phyloP scores from a whole-genome alignment of 2,888 invertebrate species.

The Polyommatus iphigenia region DNA sequence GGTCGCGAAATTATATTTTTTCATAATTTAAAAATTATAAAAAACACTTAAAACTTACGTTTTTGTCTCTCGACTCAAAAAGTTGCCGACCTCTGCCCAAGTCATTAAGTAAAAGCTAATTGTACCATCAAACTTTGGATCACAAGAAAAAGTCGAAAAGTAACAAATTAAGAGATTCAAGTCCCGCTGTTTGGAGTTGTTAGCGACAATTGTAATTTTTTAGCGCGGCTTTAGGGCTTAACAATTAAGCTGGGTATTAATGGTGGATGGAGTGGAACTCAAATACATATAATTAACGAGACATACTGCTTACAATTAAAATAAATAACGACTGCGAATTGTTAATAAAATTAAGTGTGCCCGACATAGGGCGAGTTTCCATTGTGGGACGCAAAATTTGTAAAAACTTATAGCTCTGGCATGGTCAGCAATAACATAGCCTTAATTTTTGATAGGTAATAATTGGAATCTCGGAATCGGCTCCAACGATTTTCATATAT shows the following conservation, averaged over 20 bases:
- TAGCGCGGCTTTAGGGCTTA: constrained; percentile 24
- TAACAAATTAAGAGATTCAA: constrained; percentile 10
- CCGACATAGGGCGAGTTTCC: constrained; percentile 31
- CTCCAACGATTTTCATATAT: no score
- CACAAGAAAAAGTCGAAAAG: constrained; percentile 10
- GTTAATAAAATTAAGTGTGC: constrained; percentile 45
- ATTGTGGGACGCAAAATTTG: background rate
- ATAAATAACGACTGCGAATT: constrained; percentile 42
- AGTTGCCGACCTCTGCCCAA: background rate
- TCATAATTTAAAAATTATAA: no score
- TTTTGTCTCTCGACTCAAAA: background rate
- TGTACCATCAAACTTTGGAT: background rate
- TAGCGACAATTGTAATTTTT: constrained; percentile 28
- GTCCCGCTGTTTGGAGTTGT: background rate
- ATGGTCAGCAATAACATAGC: no score
- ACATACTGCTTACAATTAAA: constrained; percentile 36
- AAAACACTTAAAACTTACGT: background rate
- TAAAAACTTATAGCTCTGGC: no score
- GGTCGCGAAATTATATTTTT: no score
- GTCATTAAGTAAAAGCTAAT: background rate
- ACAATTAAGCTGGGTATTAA: constrained; percentile 10
- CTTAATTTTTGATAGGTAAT: no score
- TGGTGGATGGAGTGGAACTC: constrained; percentile 23
- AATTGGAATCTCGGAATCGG: no score
- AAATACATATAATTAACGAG: constrained; percentile 27